These are phyloP conservation scores for Aplysina aerophoba DNA, from an alignment of 37 sponge, comb jelly and placozoan species.

Conservation along the genomic window DNA sequence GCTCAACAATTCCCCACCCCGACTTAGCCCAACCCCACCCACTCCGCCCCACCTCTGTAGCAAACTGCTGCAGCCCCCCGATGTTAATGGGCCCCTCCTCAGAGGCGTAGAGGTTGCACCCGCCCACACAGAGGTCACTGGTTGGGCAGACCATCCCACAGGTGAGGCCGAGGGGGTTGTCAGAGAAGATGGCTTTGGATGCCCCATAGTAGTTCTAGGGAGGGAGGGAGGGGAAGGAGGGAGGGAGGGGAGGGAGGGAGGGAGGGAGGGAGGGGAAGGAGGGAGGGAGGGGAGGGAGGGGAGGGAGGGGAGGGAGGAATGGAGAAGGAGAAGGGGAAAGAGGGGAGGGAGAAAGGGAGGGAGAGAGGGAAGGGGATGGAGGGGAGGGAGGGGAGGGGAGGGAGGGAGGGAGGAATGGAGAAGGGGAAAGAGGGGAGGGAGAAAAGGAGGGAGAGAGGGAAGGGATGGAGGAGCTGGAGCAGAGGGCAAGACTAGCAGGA, in stretches of 20 bases:
- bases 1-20: neutral
- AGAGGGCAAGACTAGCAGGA: too few relatives aligned
- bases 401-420: neutral
- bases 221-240: neutral
- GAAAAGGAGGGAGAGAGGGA: too few relatives aligned
- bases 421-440: neutral
- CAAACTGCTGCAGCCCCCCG: conserved; percentile 98
- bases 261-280: neutral
- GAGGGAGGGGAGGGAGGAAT: neutral
- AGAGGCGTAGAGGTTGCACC: conserved; percentile 92
- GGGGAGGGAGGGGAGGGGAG: too few relatives aligned
- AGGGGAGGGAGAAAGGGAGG: neutral
- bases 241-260: neutral
- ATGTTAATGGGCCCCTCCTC: conserved; percentile 98
- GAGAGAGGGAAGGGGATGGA: neutral
- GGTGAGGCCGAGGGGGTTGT: conserved; percentile 95
- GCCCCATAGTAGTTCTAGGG: conserved; percentile 94
- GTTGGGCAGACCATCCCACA: conserved; percentile 99
- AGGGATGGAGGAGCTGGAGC: neutral
- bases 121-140: conserved; percentile 96
- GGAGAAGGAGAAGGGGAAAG: conserved; percentile 7
- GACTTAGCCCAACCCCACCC: neutral
- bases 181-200: conserved; percentile 92
- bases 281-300: neutral
- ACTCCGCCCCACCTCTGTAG: conserved; percentile 76